These are phyloP conservation scores for Calameuta idolon DNA, from an alignment of 2,888 invertebrate genomes.

Conservation along the genomic window DNA sequence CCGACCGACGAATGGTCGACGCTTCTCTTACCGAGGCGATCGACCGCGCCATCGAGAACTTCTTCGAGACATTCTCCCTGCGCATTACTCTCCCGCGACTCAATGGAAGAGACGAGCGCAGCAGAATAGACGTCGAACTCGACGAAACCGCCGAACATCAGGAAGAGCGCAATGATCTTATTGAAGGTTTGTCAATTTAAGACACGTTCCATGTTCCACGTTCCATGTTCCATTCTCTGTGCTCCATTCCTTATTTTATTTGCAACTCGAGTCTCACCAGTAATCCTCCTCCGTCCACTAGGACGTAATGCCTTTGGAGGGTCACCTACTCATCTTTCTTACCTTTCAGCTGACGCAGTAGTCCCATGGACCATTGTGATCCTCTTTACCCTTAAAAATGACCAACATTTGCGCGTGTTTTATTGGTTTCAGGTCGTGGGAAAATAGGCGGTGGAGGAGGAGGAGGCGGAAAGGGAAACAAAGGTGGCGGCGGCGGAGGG, in stretches of 20 bases:
- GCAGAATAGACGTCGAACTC: conserved; percentile 60
- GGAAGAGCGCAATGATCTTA: not conserved
- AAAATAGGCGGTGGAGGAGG: conserved; percentile 61
- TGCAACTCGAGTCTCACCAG: too few species aligned
- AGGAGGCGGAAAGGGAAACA: conserved; percentile 52
- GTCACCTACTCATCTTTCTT: too few species aligned
- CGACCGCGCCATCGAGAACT: conserved; percentile 70
- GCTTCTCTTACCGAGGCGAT: conserved; percentile 64
- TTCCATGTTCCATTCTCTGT: too few species aligned
- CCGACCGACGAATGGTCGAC: conserved; percentile 35
- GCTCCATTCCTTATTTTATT: too few species aligned
- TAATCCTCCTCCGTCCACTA: too few species aligned
- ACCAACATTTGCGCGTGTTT: not conserved
- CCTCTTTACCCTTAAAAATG: too few species aligned
- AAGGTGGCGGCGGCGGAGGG: conserved; percentile 59
- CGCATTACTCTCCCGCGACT: conserved; percentile 56
- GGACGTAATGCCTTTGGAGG: not conserved
- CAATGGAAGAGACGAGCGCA: conserved; percentile 50
- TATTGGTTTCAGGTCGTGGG: conserved; percentile 53
- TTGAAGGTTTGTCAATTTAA: conserved; percentile 48
- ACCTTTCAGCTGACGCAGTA: too few species aligned
- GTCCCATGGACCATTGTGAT: too few species aligned
- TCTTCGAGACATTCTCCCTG: conserved; percentile 72
- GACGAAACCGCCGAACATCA: conserved; percentile 43
- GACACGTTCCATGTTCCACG: not conserved